Evolutionary conservation across 35 echinoderm and acorn worm genomes (phyloP).

Genomic region (Nesometra sesokonis): DNA sequence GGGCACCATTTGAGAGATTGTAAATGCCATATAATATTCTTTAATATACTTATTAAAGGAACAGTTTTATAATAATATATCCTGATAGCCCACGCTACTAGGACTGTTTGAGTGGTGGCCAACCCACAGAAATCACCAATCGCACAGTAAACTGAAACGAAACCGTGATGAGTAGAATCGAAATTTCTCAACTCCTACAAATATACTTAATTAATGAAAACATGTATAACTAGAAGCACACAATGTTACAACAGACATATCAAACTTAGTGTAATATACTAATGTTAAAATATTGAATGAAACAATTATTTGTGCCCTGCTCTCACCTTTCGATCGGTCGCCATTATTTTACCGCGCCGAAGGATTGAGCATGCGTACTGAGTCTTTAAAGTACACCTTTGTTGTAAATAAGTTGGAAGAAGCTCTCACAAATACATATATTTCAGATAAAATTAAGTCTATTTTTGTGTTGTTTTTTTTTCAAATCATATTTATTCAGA

Average conservation of each 20-base stretch:
- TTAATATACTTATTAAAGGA: no score
- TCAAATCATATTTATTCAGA: no score
- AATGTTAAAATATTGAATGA: not conserved
- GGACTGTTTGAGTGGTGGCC: not conserved
- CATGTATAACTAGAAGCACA: not conserved
- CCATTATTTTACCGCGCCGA: not conserved
- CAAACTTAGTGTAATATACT: not conserved
- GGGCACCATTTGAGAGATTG: no score
- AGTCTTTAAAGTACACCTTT: not conserved
- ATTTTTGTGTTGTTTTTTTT: no score
- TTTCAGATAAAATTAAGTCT: no score
- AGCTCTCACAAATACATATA: no score
- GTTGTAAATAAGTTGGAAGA: no score
- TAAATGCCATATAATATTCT: no score
- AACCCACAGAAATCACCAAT: not conserved
- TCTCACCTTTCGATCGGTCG: not conserved
- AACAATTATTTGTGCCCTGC: not conserved
- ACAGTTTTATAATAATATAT: no score
- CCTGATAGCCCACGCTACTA: not conserved
- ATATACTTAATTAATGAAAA: not conserved
- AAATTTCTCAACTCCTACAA: not conserved
- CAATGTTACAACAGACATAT: not conserved
- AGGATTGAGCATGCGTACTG: not conserved
- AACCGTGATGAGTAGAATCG: not conserved
- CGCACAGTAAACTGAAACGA: not conserved